Evolutionary conservation across 2,888 invertebrate genomes (phyloP).

Genomic region (Conchocele bisecta): DNA sequence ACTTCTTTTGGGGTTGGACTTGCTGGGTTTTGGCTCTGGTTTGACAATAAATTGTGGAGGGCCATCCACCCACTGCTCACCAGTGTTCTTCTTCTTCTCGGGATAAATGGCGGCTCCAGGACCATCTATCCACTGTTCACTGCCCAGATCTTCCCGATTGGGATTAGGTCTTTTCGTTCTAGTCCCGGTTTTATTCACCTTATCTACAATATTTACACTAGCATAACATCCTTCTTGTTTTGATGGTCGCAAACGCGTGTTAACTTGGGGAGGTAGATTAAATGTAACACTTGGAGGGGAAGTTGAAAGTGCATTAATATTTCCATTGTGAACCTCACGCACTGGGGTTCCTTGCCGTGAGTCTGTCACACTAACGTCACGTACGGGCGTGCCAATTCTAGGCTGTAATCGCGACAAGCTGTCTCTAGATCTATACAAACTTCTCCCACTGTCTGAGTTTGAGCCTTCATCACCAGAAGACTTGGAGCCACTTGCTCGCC

Average conservation of each 20-base stretch:
- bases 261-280: constrained; percentile 60
- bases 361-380: constrained; percentile 57
- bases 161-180: constrained; percentile 44
- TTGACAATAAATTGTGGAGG: constrained; percentile 84
- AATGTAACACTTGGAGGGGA: constrained; percentile 51
- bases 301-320: constrained; percentile 49
- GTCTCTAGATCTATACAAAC: constrained; percentile 62
- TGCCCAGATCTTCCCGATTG: constrained; percentile 57
- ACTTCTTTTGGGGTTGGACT: constrained; percentile 87
- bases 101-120: constrained; percentile 87
- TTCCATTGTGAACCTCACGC: constrained; percentile 33
- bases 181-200: constrained; percentile 32
- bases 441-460: constrained; percentile 76
- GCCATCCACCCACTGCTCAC: constrained; percentile 97
- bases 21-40: constrained; percentile 54
- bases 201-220: constrained; percentile 57
- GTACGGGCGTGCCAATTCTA: constrained; percentile 46
- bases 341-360: constrained; percentile 57
- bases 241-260: constrained; percentile 42
- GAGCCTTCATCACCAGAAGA: constrained; percentile 79
- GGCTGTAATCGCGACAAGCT: constrained; percentile 47
- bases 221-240: constrained; percentile 56
- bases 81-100: constrained; percentile 59
- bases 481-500: constrained; percentile 76
- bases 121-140: constrained; percentile 98